Conservation (phyloP, 2,888 invertebrate genomes). For the Halocaridina rubra region DNA sequence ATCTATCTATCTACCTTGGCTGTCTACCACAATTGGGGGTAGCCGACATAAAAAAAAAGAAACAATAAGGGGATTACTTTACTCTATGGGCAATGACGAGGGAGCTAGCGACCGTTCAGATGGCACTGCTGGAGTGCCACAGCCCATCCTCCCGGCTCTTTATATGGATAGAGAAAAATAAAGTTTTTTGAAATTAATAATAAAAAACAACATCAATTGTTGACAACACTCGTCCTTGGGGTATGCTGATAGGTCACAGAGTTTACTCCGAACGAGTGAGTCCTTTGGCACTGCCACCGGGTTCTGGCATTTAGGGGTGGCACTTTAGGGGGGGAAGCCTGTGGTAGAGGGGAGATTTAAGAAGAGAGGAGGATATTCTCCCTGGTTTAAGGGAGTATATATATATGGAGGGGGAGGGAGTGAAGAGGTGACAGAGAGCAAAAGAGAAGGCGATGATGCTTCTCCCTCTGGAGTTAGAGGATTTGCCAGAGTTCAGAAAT, state of each 20-base stretch:
- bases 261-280: neutral
- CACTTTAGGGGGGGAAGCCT: neutral
- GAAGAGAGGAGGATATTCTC: neutral
- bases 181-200: no score
- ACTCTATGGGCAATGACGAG: no score
- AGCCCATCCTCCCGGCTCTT: no score
- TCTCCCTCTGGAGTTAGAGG: neutral
- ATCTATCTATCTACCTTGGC: no score
- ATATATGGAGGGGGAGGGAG: neutral
- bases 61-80: no score
- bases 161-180: no score
- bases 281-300: neutral
- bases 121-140: no score
- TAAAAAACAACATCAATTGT: no score
- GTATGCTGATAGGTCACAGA: neutral
- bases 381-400: neutral
- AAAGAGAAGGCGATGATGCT: neutral
- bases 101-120: no score
- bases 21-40: no score
- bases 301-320: neutral
- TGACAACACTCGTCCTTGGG: no score
- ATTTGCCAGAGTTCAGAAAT: neutral
- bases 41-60: no score
- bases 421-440: neutral
- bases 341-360: neutral